A percentile compares a stretch with the other conserved stretches of the same genome.
phyloP scores from a whole-genome alignment of 2,888 invertebrate genomes.

The Torymus tubicola region DNA sequence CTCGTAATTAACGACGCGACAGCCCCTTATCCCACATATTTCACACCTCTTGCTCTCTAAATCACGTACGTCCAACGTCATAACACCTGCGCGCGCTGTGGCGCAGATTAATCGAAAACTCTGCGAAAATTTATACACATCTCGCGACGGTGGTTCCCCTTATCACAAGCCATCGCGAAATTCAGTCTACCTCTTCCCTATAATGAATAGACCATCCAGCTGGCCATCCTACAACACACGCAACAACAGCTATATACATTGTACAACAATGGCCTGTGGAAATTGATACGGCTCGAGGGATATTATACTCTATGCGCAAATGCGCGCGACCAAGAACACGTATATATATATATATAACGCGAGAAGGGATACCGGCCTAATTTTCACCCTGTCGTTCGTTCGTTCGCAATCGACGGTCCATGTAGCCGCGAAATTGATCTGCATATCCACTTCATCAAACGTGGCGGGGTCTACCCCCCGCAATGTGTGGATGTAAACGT shows the following conservation, averaged over 20 bases:
- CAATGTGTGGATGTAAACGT: too few relatives aligned
- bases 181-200: background rate
- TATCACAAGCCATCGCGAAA: slow-evolving; percentile 4
- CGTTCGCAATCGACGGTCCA: slow-evolving; percentile 10
- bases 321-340: too few relatives aligned
- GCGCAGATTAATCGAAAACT: slow-evolving; percentile 31
- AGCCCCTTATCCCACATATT: background rate
- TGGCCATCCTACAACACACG: background rate
- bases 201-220: slow-evolving; percentile 17
- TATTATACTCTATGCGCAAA: slow-evolving; percentile 63
- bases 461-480: background rate
- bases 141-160: background rate
- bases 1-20: too few relatives aligned
- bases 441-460: slow-evolving; percentile 35
- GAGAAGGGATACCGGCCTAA: too few relatives aligned
- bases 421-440: slow-evolving; percentile 38
- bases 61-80: background rate
- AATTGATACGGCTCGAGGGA: slow-evolving; percentile 68
- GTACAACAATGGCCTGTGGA: slow-evolving; percentile 58
- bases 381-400: slow-evolving; percentile 7
- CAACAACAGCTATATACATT: background rate
- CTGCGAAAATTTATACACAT: slow-evolving; percentile 27
- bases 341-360: too few relatives aligned
- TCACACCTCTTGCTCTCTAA: background rate
- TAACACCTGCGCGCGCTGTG: too few relatives aligned